Base-by-base conservation (phyloP, 30 jellyfish, hydroid and myxozoan species). In the Hydra vulgaris region DNA sequence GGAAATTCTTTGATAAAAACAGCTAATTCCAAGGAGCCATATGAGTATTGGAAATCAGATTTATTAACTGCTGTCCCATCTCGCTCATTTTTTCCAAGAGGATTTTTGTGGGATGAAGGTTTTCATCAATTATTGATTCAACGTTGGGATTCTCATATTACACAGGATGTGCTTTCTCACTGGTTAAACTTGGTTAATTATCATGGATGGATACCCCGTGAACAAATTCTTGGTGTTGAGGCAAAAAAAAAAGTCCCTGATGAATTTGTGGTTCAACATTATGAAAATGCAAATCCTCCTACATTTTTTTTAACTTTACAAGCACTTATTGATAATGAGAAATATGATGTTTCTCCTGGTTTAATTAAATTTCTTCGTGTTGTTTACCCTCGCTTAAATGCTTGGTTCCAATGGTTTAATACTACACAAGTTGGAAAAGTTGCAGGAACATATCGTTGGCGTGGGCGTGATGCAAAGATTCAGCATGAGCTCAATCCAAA, bases 91-190 rank as follows among this genome's bases (percentile, higher is more conserved):
- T 91, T 91, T 78, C 98, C 98, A 12, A 84, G 98, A 22, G 98
- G 98, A 25, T 91, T 91, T 73, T 86, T 91, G 24, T 91, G 98
- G 98, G 98, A 91, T 80, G 98, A 91, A 84, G 98, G 98, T 0
- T 91, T 91, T 72, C 98, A 91, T 68, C 98, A 91, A 70, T 72
- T 91, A 71, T 74, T 91, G 79, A 80, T 91, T 17, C 89, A 89
- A 85, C 95, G 79, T 70, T 91, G 98, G 98, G 98, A 91, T 80
- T 79, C 85, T 21, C 54, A 73, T 54, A 86, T 86, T 56, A 87
- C 96, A 70, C 71, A 66, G 26, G 89, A 91, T 53, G 94, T 86
- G 40, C 74, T 91, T 18, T 70, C 95, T 16, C 98, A 91, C 71
- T 91, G 98, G 98, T 90, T 91, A 21, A 96, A 91, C 77, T 86